These are phyloP conservation scores for Cairina moschata DNA, from an alignment of 2,113 vertebrate genomes.

Conservation along the genomic window DNA sequence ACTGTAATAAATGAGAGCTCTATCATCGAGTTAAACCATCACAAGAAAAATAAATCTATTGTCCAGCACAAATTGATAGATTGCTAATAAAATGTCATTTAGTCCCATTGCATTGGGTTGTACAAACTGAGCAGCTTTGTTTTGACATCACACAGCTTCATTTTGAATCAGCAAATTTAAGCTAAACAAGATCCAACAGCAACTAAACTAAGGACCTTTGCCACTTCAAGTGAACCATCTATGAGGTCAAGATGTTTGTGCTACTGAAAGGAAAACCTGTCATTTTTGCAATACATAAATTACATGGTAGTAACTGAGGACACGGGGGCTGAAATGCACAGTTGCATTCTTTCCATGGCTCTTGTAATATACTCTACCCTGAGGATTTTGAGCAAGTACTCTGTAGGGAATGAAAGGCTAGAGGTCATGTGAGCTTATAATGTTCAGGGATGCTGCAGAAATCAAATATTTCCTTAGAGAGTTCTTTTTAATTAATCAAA, in stretches of 20 bases:
- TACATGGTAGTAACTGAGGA: conserved; percentile 19
- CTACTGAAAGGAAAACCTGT: conserved; percentile 39
- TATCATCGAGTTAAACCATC: neutral
- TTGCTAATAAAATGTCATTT: neutral
- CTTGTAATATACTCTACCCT: conserved; percentile 38
- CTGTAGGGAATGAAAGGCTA: conserved; percentile 38
- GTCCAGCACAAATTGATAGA: neutral
- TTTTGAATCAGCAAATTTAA: neutral
- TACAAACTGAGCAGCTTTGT: neutral
- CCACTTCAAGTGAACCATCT: neutral
- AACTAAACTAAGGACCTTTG: neutral
- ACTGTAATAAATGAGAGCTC: neutral
- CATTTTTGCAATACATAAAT: conserved; percentile 51
- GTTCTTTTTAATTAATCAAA: conserved; percentile 57
- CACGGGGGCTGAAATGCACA: conserved; percentile 8
- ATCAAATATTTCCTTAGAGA: conserved; percentile 37
- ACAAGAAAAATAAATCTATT: neutral
- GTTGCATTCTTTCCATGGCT: conserved; percentile 49
- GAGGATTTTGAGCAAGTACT: conserved; percentile 36
- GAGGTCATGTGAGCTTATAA: conserved; percentile 21
- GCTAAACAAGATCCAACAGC: neutral
- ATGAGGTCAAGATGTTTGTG: conserved; percentile 14
- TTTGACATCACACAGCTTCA: neutral
- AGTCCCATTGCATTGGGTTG: neutral
- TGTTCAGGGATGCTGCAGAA: conserved; percentile 4